Base-by-base conservation (phyloP, 1,140 invertebrate species). In the Olivierus martensii region DNA sequence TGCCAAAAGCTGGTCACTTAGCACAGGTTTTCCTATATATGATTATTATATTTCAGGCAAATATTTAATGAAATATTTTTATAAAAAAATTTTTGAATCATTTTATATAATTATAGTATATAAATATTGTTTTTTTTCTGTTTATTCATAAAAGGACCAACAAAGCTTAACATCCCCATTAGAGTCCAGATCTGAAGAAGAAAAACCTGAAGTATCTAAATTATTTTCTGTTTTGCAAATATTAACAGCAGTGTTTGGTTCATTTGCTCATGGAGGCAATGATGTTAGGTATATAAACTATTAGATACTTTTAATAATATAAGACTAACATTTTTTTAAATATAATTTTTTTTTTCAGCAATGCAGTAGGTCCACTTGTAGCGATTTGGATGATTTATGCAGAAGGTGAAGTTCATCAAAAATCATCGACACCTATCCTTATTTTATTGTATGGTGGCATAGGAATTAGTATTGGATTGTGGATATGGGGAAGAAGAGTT, bases 201-300 rank as follows among this genome's bases (percentile, higher is more conserved):
- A 78, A 60, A 66, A 70, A 38, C 73, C 73, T 3, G 77, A 77
- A 59, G 78, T 90, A 0, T 77, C 78, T 1, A 77, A 78, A 63
- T 71, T 98, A 0, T 98, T 98, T 70, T 89, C 89, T 41, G 92
- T 93, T 67, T 74, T 97, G 3, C 94, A 98, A 74, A 82, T 98
- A 21, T 72, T 99, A 35, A 99, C 94, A 0, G 95, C 95, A 2
- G 82, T 87, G 17, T 98, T 99, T 72, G 93, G 92, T 1, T 90
- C 92, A 52, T 99, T 99, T 69, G 95, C 95, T 39, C 95, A 99
- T 65, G 95, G 94, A 36, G 94, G 92, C 17, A 99, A 99, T 71
- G 94, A 98, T 73, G 93, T 98, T 34, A 92, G 61, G 58, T 62
- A 61, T 28, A 28, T n/a, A 28, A 28, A 28, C 28, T 6, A 28